These are phyloP conservation scores for Pedicia rivosa DNA, from an alignment of 2,888 invertebrate genomes.

Conservation along the genomic window DNA sequence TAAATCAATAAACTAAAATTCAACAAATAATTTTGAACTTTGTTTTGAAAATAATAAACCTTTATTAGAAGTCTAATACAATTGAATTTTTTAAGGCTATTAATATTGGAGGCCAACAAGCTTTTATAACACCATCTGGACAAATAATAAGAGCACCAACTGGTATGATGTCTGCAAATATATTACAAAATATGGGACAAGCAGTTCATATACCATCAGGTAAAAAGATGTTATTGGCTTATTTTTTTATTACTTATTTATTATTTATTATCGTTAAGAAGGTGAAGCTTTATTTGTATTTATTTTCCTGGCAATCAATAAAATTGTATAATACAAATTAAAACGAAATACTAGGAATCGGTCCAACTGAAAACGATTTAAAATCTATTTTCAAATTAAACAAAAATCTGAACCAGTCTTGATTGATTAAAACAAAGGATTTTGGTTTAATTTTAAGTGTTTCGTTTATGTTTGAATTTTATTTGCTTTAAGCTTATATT, in stretches of 20 bases:
- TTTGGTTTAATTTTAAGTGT: no score
- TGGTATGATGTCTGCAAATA: constrained; percentile 42
- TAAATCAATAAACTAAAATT: background rate
- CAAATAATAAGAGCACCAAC: constrained; percentile 64
- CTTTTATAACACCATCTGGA: constrained; percentile 38
- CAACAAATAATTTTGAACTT: background rate
- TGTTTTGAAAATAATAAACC: constrained; percentile 1
- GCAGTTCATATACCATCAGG: constrained; percentile 52
- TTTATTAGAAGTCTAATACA: constrained; percentile 2
- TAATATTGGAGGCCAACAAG: constrained; percentile 37
- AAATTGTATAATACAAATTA: no score
- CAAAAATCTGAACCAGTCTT: no score
- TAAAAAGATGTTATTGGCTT: constrained; percentile 15
- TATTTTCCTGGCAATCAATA: no score
- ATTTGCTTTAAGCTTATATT: no score
- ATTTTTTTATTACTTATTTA: background rate
- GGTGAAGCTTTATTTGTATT: no score
- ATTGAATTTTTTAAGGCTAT: constrained; percentile 19
- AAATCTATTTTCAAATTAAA: no score
- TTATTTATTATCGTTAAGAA: background rate
- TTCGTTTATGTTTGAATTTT: no score
- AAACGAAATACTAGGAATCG: no score
- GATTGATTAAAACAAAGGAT: no score
- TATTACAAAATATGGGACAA: constrained; percentile 52
- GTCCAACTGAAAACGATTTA: no score